Evolutionary conservation across 2,888 invertebrate species (phyloP).

Genomic region (Seira ritae): DNA sequence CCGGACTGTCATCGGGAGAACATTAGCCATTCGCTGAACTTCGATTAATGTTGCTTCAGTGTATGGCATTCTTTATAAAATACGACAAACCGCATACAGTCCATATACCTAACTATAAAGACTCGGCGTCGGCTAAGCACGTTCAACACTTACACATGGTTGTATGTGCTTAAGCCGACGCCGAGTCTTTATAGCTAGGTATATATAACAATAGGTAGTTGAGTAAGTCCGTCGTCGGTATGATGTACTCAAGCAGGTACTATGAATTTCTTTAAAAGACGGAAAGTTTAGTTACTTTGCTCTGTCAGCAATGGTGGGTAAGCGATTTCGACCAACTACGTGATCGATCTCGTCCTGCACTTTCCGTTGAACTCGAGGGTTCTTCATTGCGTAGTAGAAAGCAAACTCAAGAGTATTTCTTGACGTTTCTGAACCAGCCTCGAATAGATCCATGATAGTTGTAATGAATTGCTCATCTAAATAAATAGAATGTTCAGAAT

Average conservation of each 20-base stretch:
- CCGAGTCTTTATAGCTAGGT: no score
- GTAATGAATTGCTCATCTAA: slow-evolving; percentile 67
- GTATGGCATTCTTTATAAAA: slow-evolving; percentile 50
- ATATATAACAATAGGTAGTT: no score
- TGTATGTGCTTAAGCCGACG: no score
- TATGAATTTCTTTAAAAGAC: no score
- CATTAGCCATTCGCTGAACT: slow-evolving; percentile 57
- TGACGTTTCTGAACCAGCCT: slow-evolving; percentile 71
- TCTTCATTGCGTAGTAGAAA: slow-evolving; percentile 71
- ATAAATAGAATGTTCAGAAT: background rate
- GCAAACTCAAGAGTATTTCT: slow-evolving; percentile 70
- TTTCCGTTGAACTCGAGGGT: slow-evolving; percentile 71
- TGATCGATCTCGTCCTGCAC: slow-evolving; percentile 74
- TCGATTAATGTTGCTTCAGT: slow-evolving; percentile 60
- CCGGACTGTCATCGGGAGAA: slow-evolving; percentile 50
- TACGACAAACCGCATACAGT: background rate
- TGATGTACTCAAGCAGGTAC: no score
- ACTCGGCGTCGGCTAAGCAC: no score
- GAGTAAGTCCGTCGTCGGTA: no score
- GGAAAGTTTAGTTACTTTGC: no score
- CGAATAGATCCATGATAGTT: slow-evolving; percentile 65
- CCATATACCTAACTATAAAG: no score
- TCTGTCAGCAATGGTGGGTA: slow-evolving; percentile 72
- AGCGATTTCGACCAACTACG: slow-evolving; percentile 71
- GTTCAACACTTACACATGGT: no score